Evolutionary conservation across 2,888 invertebrate species (phyloP).

Genomic region (Heteropelma amictum): DNA sequence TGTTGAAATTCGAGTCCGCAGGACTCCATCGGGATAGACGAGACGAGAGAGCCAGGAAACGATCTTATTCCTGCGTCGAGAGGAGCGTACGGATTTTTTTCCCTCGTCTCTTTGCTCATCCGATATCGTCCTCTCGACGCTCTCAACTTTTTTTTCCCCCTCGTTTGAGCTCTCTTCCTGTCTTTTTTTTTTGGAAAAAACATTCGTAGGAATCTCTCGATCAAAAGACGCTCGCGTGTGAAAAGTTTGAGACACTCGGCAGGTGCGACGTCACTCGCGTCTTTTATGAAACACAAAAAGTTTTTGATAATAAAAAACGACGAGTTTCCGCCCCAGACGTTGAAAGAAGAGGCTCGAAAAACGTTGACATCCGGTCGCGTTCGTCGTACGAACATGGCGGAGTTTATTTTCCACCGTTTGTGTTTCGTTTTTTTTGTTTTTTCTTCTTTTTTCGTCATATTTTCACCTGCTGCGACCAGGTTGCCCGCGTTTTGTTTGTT

Average conservation of each 20-base stretch:
- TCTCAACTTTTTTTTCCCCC: constrained; percentile 25
- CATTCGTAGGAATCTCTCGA: no score
- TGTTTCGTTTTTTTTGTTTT: background rate
- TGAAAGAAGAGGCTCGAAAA: no score
- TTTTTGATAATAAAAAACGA: no score
- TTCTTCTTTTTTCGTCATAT: background rate
- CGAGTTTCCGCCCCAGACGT: no score
- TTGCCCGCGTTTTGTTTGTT: constrained; percentile 13
- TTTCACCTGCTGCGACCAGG: constrained; percentile 8
- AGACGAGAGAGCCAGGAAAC: constrained; percentile 49
- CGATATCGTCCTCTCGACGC: background rate
- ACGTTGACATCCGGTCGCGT: no score
- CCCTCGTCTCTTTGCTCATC: background rate
- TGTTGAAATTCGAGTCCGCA: constrained; percentile 4
- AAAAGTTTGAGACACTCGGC: no score
- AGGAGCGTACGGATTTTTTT: constrained; percentile 45
- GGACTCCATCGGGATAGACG: constrained; percentile 53
- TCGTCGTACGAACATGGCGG: background rate
- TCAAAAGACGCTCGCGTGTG: no score
- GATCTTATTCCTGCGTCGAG: constrained; percentile 66
- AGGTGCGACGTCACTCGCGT: no score
- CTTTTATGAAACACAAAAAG: no score
- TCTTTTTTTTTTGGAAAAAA: no score
- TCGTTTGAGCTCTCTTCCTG: background rate
- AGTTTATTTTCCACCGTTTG: constrained; percentile 6